phyloP scores from a whole-genome alignment of 1,140 invertebrate species.

The Drosophila pallidifrons region DNA sequence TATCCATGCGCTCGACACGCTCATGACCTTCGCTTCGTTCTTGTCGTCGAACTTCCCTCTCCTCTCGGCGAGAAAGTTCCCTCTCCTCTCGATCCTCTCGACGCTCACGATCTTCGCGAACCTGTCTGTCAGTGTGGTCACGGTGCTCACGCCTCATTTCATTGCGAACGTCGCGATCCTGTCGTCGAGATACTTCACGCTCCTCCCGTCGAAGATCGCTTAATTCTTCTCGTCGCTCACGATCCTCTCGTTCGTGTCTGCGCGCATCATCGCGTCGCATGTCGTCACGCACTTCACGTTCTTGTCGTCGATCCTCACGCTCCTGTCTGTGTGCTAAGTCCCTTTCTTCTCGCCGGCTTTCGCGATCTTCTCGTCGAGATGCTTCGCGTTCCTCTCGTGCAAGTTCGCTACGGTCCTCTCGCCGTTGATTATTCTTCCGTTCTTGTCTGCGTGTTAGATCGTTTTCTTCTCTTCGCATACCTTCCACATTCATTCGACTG shows the following conservation, averaged over 20 bases:
- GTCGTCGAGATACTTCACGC: neutral
- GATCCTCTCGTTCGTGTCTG: conserved; percentile 4
- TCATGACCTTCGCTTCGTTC: neutral
- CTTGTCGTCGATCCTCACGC: conserved; percentile 20
- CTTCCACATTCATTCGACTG: too few relatives aligned
- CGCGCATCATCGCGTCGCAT: neutral
- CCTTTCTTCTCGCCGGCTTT: neutral
- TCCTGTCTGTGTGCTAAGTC: neutral
- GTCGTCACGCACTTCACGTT: neutral
- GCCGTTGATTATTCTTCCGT: neutral
- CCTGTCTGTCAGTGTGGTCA: neutral
- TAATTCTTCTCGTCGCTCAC: neutral
- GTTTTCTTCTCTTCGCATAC: neutral
- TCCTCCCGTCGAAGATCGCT: neutral
- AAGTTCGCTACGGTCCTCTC: neutral
- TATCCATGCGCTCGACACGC: neutral
- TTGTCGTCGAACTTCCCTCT: conserved; percentile 7
- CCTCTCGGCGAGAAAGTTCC: neutral
- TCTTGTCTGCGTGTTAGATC: neutral
- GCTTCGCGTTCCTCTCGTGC: neutral
- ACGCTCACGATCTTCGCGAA: neutral
- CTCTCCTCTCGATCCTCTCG: neutral
- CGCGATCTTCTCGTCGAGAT: conserved; percentile 4
- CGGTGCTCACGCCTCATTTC: conserved; percentile 3
- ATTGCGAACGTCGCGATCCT: neutral